Conservation (phyloP, 1,140 invertebrate species). For the Plutomurus gul region DNA sequence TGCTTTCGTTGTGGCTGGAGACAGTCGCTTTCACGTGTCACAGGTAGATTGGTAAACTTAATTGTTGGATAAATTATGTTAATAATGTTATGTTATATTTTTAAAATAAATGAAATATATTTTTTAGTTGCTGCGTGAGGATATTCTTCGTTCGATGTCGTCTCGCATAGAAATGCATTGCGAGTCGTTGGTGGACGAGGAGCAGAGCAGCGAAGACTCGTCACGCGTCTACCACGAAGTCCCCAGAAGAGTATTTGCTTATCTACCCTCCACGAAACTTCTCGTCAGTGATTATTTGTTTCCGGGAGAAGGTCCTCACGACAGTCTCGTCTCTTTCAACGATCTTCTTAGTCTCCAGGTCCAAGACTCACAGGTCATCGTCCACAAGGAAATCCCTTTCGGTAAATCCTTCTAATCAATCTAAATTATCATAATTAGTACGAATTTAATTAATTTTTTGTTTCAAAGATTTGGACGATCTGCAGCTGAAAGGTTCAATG, state of each 20-base stretch:
- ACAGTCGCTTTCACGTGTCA: not conserved
- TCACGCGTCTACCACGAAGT: conserved; percentile 66
- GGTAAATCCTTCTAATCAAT: not conserved
- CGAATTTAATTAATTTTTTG: not conserved
- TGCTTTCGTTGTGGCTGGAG: conserved; percentile 37
- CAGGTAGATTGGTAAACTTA: not conserved
- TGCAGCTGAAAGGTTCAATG: conserved; percentile 43
- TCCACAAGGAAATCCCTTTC: conserved; percentile 58
- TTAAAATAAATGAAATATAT: conserved; percentile 29
- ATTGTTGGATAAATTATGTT: not conserved
- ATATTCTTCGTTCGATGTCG: conserved; percentile 75
- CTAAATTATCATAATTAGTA: too few relatives aligned
- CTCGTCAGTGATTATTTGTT: conserved; percentile 82
- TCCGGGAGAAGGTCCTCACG: conserved; percentile 76
- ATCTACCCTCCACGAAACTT: conserved; percentile 67
- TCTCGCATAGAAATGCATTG: conserved; percentile 81
- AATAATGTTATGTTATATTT: conserved; percentile 12
- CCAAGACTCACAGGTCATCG: conserved; percentile 68
- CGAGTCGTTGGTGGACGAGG: conserved; percentile 80
- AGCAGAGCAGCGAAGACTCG: conserved; percentile 65
- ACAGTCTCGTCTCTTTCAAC: conserved; percentile 72
- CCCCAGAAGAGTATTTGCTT: conserved; percentile 74
- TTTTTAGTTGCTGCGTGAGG: conserved; percentile 69
- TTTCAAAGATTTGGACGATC: conserved; percentile 38
- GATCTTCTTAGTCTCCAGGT: conserved; percentile 74